Conservation (phyloP, 2,113 vertebrate species). For the Silurus meridionalis region DNA sequence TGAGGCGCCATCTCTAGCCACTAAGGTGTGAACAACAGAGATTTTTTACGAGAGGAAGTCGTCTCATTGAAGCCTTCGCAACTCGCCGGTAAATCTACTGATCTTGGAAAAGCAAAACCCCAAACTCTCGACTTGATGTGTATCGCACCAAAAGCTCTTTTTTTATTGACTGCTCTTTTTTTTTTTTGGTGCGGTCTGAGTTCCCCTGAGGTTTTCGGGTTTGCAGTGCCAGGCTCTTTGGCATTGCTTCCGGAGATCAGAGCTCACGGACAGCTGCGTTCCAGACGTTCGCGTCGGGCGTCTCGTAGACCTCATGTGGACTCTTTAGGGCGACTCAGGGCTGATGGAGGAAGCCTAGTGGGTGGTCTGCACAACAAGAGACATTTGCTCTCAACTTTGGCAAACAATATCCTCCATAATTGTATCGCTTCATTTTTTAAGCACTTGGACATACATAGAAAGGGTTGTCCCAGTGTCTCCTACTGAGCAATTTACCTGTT, state of each 20-base stretch:
- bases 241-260: constrained; percentile 22
- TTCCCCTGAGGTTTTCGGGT: neutral
- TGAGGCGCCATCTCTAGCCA: constrained; percentile 76
- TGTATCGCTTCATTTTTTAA: constrained; percentile 42
- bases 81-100: constrained; percentile 34
- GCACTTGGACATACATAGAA: constrained; percentile 53
- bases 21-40: constrained; percentile 74
- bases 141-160: constrained; percentile 31
- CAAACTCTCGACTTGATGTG: constrained; percentile 29
- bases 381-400: constrained; percentile 25
- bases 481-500: constrained; percentile 27
- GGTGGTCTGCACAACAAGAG: constrained; percentile 39
- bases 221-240: constrained; percentile 22
- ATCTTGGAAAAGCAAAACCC: constrained; percentile 26
- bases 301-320: constrained; percentile 11
- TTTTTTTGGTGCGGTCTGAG: neutral
- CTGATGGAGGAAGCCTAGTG: constrained; percentile 32
- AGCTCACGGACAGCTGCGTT: constrained; percentile 45
- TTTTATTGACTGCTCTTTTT: constrained; percentile 1
- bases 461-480: constrained; percentile 13
- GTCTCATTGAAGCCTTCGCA: constrained; percentile 23
- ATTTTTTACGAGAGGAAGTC: constrained; percentile 15
- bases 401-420: constrained; percentile 16
- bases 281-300: constrained; percentile 42
- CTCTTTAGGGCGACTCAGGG: constrained; percentile 5